These are phyloP conservation scores for Mustela lutreola DNA, from an alignment of 2,113 vertebrate species.

Conservation along the genomic window DNA sequence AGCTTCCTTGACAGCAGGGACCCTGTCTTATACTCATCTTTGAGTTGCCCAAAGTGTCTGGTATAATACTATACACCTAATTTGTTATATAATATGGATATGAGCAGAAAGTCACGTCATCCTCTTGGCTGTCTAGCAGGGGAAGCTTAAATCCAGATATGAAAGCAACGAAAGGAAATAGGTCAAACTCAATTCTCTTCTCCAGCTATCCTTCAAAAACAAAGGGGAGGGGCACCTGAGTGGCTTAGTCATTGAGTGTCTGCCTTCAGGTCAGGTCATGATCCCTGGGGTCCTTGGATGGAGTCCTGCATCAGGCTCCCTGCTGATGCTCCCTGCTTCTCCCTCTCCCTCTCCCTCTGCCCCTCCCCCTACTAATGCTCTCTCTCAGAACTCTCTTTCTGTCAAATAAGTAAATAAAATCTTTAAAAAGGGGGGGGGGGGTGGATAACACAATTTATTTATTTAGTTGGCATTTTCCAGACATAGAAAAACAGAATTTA, in stretches of 20 bases:
- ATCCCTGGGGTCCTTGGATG: background rate
- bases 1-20: background rate
- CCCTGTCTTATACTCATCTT: background rate
- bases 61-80: background rate
- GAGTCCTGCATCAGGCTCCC: no score
- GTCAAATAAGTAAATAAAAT: no score
- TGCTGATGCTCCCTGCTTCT: no score
- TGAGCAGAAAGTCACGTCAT: conserved; percentile 36
- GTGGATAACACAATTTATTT: background rate
- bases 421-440: no score
- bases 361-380: no score
- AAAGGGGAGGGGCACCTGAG: background rate
- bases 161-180: conserved; percentile 17
- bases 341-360: no score
- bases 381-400: no score
- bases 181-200: background rate
- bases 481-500: background rate
- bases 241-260: background rate
- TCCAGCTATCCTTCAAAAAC: conserved; percentile 38
- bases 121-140: background rate
- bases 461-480: background rate
- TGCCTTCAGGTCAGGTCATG: background rate
- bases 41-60: background rate
- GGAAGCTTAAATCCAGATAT: background rate
- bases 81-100: conserved; percentile 37